phyloP scores from a whole-genome alignment of 2,113 vertebrate genomes.

The mouse (Mus musculus) region DNA sequence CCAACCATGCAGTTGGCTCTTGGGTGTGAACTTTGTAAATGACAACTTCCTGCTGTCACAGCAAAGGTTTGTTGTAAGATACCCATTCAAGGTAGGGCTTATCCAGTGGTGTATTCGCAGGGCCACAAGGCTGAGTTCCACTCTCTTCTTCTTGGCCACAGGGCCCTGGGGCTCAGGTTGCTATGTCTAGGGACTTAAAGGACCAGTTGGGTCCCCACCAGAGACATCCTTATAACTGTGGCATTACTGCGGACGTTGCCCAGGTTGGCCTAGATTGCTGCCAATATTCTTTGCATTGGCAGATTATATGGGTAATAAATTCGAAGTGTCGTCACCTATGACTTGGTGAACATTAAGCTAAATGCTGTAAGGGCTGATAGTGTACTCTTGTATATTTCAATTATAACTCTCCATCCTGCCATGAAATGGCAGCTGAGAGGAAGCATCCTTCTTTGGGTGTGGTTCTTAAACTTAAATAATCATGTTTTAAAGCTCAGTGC shows the following conservation, averaged over 20 bases:
- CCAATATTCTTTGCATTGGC: neutral
- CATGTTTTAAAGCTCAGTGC: neutral
- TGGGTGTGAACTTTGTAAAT: neutral
- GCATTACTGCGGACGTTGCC: fast-evolving
- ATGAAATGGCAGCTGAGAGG: neutral
- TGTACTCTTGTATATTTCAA: neutral
- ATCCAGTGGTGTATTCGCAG: neutral
- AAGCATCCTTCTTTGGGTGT: neutral
- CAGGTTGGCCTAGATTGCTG: too few species aligned
- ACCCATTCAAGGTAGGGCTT: too few species aligned
- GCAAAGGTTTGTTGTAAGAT: neutral
- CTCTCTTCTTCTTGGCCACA: neutral
- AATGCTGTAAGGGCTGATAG: neutral
- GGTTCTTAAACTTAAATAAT: neutral
- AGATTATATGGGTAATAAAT: neutral
- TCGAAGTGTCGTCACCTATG: neutral
- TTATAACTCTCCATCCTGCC: neutral
- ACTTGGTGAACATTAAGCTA: neutral
- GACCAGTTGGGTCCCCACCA: neutral
- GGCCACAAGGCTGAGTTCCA: neutral
- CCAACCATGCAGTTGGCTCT: neutral
- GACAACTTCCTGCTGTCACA: neutral
- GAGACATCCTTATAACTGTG: fast-evolving
- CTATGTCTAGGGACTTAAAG: neutral
- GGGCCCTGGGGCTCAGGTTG: too few species aligned